Evolutionary conservation across 2,888 invertebrate species (phyloP), one percentile per base, ranked within the genome.

Genomic region (Capitulum mitella): DNA sequence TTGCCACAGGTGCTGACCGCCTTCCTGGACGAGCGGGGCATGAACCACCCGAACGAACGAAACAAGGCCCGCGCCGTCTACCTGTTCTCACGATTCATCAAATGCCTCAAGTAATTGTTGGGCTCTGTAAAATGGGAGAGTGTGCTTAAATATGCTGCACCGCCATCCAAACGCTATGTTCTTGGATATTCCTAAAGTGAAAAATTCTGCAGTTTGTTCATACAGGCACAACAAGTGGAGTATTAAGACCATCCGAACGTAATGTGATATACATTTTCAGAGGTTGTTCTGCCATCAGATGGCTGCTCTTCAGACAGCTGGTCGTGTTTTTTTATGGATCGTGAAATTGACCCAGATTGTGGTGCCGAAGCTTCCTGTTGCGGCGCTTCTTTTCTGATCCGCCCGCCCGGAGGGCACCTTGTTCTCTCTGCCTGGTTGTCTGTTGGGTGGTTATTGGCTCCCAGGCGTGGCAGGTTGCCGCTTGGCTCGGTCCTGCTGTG

Each of bases 31-130:
- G 85, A 86, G 75, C 84, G 88, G 81, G 89, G 89, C 1, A 84
- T 89, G 80, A 85, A 86, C 77, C 87, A 88, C 78, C 83, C 85
- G 10, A 87, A 87, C 83, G 87, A 43, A 19, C 75, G 75, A 0
- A 75, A 75, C 46, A 84, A 89, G 77, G 88, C 88, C 79, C 83
- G 89, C 29, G 85, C 87, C 61, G 86, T 88, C 19, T 89, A 89
- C 83, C 85, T 89, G 5, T 89, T 89, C 83, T 88, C 88, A 16
- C 85, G 88, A 80, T 88, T 89, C 83, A 86, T 89, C 64, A 88
- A 88, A 83, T 85, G 86, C 79, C 85, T 88, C 51, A 88, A 87
- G 87, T 70, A 37, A 70, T n/a, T 61, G 1, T 32, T 5, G 29
- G 19, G 5, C 5, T n/a, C n/a, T 8, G 10, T 58, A 58, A 0